Evolutionary conservation across 2,113 vertebrate genomes (phyloP), one percentile per base, ranked within the genome.

Genomic region (Hypocryptadius cinnamomeus): DNA sequence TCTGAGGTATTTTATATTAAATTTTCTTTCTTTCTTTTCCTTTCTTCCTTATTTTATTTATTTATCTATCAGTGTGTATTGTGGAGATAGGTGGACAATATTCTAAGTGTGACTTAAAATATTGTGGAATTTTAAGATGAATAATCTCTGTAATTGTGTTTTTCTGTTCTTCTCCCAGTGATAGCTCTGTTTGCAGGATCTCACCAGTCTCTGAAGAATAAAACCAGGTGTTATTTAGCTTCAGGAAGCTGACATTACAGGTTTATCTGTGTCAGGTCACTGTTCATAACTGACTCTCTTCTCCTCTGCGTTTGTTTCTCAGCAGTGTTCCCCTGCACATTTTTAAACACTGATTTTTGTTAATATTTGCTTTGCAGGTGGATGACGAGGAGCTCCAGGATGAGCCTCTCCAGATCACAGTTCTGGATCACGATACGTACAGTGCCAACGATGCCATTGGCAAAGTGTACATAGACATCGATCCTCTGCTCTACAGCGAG

Each of bases 361-460:
- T n/a, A 6, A 24, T 63, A 4, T 94, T 64, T 94, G 8, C 64
- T 96, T 96, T 97, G 17, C 85, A 99, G 99, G 99, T 99, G n/a
- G 99, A 99, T 79, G 99, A 99, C 97, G 99, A 99, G 94, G 99
- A 99, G 93, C 97, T 99, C 51, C 99, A 99, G 76, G 99, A 99
- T 51, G 99, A 99, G 61, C 99, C 99, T 10, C 97, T 99, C 31
- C 99, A 99, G 96, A 99, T 99, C 96, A 99, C 99, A 7, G 99
- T 99, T 48, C 98, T 99, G 79, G 99, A 99, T 95, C 99, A 99
- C 2, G 99, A 99, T 65, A 99, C 99, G 2, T 99, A 99, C 91
- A 99, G 99, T 77, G 99, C 99, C 85, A 99, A 99, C 18, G 99
- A 99, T 92, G 99, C 99, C 93, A 99, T 99, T 72, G 99, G 99